phyloP scores from a whole-genome alignment of 2,797 vertebrate genomes.

The Cyclura pinguis region DNA sequence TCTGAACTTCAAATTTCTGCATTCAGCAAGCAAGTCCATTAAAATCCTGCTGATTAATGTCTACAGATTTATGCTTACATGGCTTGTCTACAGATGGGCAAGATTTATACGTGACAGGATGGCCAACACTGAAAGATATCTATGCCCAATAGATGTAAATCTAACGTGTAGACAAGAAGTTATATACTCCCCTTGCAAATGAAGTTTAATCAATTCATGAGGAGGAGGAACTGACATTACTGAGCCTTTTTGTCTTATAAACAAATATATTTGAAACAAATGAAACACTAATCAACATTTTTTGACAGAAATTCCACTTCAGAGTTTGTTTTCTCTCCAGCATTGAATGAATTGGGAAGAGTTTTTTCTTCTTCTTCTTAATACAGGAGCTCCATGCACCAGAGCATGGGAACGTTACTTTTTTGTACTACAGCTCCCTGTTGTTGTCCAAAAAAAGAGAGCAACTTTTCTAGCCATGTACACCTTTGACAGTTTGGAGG shows the following conservation, averaged over 20 bases:
- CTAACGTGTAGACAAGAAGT: slow-evolving; percentile 27
- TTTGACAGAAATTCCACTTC: neutral
- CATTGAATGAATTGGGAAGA: neutral
- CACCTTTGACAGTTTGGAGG: neutral
- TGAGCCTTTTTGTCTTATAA: neutral
- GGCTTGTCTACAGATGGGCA: slow-evolving; percentile 23
- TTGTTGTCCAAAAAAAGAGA: no score
- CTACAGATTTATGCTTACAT: slow-evolving; percentile 46
- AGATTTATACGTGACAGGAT: slow-evolving; percentile 14
- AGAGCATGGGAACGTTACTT: no score
- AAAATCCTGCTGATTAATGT: slow-evolving; percentile 47
- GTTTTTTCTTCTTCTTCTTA: neutral
- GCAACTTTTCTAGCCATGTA: no score
- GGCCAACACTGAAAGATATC: neutral
- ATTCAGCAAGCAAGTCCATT: slow-evolving; percentile 31
- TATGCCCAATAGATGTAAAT: slow-evolving; percentile 16
- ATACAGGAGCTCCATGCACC: no score
- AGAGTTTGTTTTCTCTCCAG: neutral
- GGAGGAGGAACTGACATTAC: neutral
- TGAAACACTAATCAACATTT: slow-evolving; percentile 18
- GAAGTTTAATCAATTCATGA: neutral
- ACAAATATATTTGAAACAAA: slow-evolving; percentile 17
- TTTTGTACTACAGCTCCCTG: no score
- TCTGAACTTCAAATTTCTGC: neutral
- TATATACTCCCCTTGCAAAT: slow-evolving; percentile 6